phyloP scores from a whole-genome alignment of 2,888 invertebrate species.

The Pseudococcus longispinus region DNA sequence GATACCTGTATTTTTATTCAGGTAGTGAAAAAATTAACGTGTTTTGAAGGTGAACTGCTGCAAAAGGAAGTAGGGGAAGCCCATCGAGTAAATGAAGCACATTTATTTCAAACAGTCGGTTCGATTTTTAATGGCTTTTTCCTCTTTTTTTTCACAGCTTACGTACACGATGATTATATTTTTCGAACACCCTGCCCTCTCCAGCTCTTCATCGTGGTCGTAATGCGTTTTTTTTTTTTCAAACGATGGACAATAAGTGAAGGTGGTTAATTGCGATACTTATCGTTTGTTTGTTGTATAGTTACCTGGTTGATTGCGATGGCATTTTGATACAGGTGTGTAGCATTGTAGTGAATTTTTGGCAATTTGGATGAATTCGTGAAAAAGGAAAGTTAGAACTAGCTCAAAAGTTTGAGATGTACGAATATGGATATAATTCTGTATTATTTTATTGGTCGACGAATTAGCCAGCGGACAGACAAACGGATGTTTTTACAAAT shows the following conservation, averaged over 20 bases:
- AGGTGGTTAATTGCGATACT: not conserved
- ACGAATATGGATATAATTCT: not conserved
- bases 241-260: not conserved
- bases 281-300: not conserved
- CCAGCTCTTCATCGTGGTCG: not conserved
- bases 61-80: not conserved
- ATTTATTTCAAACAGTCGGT: not conserved
- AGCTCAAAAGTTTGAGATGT: too few species aligned
- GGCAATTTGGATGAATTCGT: not conserved
- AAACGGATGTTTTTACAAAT: not conserved
- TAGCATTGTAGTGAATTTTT: not conserved
- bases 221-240: not conserved
- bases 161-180: not conserved
- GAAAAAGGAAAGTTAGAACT: not conserved
- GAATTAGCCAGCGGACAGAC: not conserved
- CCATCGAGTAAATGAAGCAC: not conserved
- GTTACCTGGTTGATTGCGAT: not conserved
- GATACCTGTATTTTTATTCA: not conserved
- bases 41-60: not conserved
- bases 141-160: not conserved
- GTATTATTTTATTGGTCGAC: not conserved
- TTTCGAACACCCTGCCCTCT: not conserved
- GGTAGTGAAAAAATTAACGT: not conserved
- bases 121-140: not conserved
- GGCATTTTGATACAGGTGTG: not conserved